Evolutionary conservation across 2,888 invertebrate genomes (phyloP), one percentile per base, ranked within the genome.

Genomic region (Carpatolechia fugitivella): DNA sequence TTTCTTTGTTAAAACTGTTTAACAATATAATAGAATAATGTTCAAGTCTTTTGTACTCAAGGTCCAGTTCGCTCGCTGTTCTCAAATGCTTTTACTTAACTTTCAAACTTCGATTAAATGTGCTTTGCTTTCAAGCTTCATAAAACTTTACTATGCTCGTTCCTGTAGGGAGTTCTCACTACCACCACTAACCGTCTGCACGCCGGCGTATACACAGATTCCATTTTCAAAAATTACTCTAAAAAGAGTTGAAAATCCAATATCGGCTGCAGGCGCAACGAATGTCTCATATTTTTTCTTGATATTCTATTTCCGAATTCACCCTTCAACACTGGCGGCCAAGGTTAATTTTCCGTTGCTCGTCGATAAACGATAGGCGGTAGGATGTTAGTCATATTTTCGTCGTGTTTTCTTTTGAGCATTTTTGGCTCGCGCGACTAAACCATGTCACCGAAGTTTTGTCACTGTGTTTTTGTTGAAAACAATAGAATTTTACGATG

Each of bases 181-280:
- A 24, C 16, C 18, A 52, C 52, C 35, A 31, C 18, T 33, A 50
- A 35, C 51, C 16, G 56, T 56, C 53, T 56, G 56, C 47, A 20
- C 81, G 74, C 76, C 70, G 74, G 75, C 74, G 76, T 75, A 72
- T 72, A 80, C 80, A 76, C 71, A 70, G 70, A 72, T 78, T 78
- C 78, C 75, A 80, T 82, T 85, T 84, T 76, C 76, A 79, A 85
- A 87, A 86, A 85, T 84, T 76, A 79, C 80, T 74, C 63, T 69
- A 73, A 82, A 84, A 83, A 78, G 76, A 78, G 75, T 78, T 74
- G 68, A 69, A 78, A 82, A 79, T 80, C 76, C 78, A 82, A 83
- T 82, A 81, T 78, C 69, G 74, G 65, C 60, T 62, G 65, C 63
- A 62, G 64, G 65, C 62, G 63, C 64, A 63, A 66, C 65, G 58